Evolutionary conservation across 2,113 vertebrate species (phyloP).

Genomic region (Mesembrinibis cayennensis): DNA sequence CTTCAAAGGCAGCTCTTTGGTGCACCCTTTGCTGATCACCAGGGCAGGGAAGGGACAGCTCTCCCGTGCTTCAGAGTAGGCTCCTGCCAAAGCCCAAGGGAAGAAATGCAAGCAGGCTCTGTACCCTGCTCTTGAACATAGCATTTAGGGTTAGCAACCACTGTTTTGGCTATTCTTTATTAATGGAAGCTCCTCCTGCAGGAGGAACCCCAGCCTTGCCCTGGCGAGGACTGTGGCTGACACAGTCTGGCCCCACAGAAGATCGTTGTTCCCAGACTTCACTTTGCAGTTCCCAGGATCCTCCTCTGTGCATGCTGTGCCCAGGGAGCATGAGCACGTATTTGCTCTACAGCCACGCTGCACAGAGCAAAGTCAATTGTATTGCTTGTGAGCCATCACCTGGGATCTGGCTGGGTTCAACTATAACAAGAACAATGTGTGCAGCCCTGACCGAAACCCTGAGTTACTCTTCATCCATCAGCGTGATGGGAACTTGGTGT

Average conservation of each 20-base stretch:
- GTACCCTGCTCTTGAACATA: background rate
- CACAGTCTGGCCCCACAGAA: no score
- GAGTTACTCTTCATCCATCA: background rate
- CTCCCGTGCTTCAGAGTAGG: background rate
- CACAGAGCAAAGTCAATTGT: background rate
- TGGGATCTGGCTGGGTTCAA: background rate
- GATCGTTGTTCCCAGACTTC: background rate
- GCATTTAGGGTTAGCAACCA: background rate
- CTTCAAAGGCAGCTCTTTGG: background rate
- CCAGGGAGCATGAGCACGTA: accelerated
- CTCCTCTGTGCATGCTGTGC: background rate
- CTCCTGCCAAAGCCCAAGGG: background rate
- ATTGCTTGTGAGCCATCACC: background rate
- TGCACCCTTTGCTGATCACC: background rate
- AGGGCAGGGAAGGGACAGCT: background rate
- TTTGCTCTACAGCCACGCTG: background rate
- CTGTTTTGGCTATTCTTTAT: background rate
- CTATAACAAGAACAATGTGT: background rate
- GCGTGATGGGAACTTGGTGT: background rate
- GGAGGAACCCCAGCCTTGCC: background rate
- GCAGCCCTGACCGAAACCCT: background rate
- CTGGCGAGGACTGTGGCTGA: background rate
- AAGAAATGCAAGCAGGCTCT: background rate
- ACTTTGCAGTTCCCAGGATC: background rate
- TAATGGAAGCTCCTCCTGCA: background rate